Base-by-base conservation (phyloP, 2,113 vertebrate species). In the Mastomys natalensis region DNA sequence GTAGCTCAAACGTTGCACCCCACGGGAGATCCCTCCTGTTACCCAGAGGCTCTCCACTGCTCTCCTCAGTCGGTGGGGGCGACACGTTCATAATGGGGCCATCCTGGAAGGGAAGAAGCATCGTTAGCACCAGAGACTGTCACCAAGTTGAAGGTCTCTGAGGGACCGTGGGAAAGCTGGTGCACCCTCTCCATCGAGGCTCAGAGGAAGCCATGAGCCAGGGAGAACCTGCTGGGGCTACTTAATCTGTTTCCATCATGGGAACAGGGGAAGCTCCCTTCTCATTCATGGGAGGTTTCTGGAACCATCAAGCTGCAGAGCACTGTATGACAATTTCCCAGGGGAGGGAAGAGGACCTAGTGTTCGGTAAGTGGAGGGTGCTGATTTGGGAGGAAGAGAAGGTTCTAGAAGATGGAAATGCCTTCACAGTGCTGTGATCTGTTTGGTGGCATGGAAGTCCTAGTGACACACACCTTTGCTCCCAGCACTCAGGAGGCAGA, bases 1-100 rank as follows among this genome's bases (percentile, higher is more conserved):
- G 96, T 95, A 98, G 92, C 87, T 97, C 96, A 37, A 68, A 94
- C 81, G 97, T 98, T 87, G 95, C 2, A 0, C 95, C 86, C 64
- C 95, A 73, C 0, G 89, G 93, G 92, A 96, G 86, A 45, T 90
- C 80, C 85, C 98, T 98, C 87, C 74, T 93, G 95, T 96, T 97
- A 3, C 93, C 95, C 4, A 16, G 60, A 17, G 95, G 96, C 73
- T 85, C 95, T 77, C 55, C 60, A 85, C 95, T 92, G 93, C 95
- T 16, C 10, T 98, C 98, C 45, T 97, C 97, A 13, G 89, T 62
- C 3, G 94, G 90, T 3, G 43, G 77, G 4, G 94, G 91, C 24
- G 95, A 97, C 37, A 89, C 13, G 24, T 94, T 92, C 76, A 96
- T 81, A 66, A 90, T 89, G 22, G 95, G 97, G 62, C 97, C 91